Percentiles rank a stretch among this genome's conserved stretches.
These are phyloP conservation scores for Ormyrus labotus DNA, from an alignment of 2,888 invertebrate species.

Conservation along the genomic window DNA sequence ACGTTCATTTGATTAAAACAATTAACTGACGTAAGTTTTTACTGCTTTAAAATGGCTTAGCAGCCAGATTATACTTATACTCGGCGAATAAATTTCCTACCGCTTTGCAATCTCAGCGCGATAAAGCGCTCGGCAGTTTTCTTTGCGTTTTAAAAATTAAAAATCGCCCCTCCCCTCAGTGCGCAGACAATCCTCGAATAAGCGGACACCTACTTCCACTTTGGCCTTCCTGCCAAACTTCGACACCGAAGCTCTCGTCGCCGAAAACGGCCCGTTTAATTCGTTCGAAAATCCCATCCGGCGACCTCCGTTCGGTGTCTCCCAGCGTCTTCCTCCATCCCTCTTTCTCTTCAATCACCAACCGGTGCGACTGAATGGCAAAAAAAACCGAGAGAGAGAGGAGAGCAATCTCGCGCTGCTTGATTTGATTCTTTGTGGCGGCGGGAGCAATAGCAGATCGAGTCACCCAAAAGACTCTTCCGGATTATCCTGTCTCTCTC, in stretches of 20 bases:
- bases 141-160: too few relatives aligned
- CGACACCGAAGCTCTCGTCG: not conserved
- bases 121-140: too few relatives aligned
- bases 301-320: not conserved
- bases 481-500: constrained; percentile 64
- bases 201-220: too few relatives aligned
- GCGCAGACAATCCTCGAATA: too few relatives aligned
- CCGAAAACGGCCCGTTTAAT: constrained; percentile 9
- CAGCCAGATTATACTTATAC: not conserved
- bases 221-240: too few relatives aligned
- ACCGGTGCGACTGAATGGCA: constrained; percentile 7
- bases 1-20: too few relatives aligned
- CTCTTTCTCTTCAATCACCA: not conserved
- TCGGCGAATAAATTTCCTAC: not conserved
- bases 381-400: constrained; percentile 14
- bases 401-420: constrained; percentile 63
- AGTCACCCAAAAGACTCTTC: constrained; percentile 68
- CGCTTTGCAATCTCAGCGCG: too few relatives aligned
- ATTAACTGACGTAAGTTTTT: not conserved
- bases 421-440: constrained; percentile 69
- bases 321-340: not conserved
- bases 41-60: not conserved
- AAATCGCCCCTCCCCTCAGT: too few relatives aligned
- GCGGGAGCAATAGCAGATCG: constrained; percentile 70
- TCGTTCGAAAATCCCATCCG: not conserved